Evolutionary conservation across 2,888 invertebrate species (phyloP).

Genomic region (Celastrina argiolus): DNA sequence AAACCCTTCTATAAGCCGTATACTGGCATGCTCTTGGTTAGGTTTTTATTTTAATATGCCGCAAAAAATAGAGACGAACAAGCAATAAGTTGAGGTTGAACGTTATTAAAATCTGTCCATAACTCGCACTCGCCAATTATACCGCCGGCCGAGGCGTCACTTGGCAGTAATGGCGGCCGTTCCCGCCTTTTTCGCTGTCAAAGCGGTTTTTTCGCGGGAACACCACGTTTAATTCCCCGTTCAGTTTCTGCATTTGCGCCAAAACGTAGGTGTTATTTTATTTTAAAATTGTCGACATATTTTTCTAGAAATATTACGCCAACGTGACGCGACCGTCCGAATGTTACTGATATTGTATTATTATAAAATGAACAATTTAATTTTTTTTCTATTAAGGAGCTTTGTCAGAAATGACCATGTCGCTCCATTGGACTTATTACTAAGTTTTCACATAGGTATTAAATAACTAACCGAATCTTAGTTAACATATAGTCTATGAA

Average conservation of each 20-base stretch:
- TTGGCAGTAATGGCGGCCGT: conserved; percentile 79
- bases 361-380: no score
- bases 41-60: background rate
- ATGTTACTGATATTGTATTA: no score
- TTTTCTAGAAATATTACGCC: conserved; percentile 5
- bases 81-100: conserved; percentile 43
- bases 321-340: no score
- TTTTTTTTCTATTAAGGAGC: no score
- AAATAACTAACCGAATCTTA: no score
- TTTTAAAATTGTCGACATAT: conserved; percentile 32
- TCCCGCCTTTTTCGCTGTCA: conserved; percentile 77
- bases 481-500: no score
- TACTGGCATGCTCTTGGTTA: no score
- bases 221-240: conserved; percentile 46
- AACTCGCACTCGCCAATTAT: conserved; percentile 57
- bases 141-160: conserved; percentile 72
- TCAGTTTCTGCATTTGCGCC: conserved; percentile 40
- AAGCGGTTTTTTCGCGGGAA: conserved; percentile 69
- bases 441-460: no score
- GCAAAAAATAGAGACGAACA: conserved; percentile 38
- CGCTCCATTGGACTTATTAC: no score
- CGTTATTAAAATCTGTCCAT: conserved; percentile 56
- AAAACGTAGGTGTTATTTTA: conserved; percentile 34
- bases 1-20: no score
- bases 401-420: no score